Evolutionary conservation across 2,888 invertebrate genomes (phyloP), one percentile per base, ranked within the genome.

Genomic region (Ctena decussata): DNA sequence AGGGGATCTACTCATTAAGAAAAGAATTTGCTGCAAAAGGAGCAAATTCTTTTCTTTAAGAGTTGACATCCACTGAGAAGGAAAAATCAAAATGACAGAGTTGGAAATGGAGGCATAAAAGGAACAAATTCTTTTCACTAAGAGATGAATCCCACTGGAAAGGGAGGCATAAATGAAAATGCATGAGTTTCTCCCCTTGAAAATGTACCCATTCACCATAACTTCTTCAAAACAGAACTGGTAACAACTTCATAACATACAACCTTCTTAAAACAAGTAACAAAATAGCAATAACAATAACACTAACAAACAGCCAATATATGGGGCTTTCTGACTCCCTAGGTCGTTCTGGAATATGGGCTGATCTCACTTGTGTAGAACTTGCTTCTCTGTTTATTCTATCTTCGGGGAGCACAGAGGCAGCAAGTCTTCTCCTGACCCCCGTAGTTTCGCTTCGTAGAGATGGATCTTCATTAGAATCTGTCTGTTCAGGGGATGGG

Each of bases 221-320:
- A 46, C 12, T 57, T 35, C 6, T n/a, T 41, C 27, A 21, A 57
- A 37, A 74, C 2, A 37, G 53, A 49, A 65, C n/a, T 37, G 77
- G 44, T 15, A 88, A 70, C 39, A 81, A 39, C 41, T 88, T 84
- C 84, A 84, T 82, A 44, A 80, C 65, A 74, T 86, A 79, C 30
- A 88, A 41, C 41, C 88, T 53, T 77, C 88, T 76, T 11, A 88
- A 35, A 46, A 88, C 53, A 35, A 88, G 85, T 72, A 88, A 57
- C 3, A 75, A 53, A 32, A 88, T 86, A 15, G 85, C 70, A 37
- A 73, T 30, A 44, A 88, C 77, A n/a, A 88, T 77, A 18, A 84
- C 44, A 3, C 76, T 75, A 32, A 81, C 82, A 84, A 85, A 88
- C 27, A 79, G 8, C 8, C 84, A 27, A 44, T 85, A 80, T 15